A percentile compares a stretch with the other conserved stretches of the same genome.
Evolutionary conservation across 35 echinoderm and acorn worm genomes (phyloP).

Genomic region (Nesometra sesokonis): DNA sequence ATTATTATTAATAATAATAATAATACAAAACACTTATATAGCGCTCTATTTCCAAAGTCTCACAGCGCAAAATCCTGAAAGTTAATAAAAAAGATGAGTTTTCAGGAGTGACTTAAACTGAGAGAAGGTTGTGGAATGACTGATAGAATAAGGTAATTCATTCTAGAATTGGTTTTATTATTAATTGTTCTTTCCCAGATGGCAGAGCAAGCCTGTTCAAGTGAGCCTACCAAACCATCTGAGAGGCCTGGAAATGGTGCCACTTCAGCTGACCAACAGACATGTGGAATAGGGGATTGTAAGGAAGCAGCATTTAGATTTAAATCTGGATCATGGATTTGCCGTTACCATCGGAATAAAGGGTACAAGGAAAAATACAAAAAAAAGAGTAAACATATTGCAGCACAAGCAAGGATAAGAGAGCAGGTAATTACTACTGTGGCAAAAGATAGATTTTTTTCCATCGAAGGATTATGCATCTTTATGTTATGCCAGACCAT

Average conservation of each 20-base stretch:
- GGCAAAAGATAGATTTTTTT: too few species aligned
- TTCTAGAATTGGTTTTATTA: too few species aligned
- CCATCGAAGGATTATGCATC: too few species aligned
- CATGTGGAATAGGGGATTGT: not conserved
- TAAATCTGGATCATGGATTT: not conserved
- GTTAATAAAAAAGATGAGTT: too few species aligned
- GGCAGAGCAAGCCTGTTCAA: not conserved
- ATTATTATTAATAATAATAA: too few species aligned
- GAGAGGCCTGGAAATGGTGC: not conserved
- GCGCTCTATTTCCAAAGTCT: too few species aligned
- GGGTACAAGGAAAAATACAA: not conserved
- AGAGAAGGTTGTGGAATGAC: too few species aligned
- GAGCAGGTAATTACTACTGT: not conserved
- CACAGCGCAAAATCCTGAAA: too few species aligned
- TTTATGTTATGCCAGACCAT: too few species aligned
- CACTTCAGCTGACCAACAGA: not conserved
- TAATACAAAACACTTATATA: too few species aligned
- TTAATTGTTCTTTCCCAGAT: not conserved
- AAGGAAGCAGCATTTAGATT: not conserved
- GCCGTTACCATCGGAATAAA: not conserved
- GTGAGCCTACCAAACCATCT: not conserved
- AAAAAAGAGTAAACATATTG: not conserved
- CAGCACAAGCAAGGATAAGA: not conserved
- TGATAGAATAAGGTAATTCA: too few species aligned
- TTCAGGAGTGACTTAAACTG: too few species aligned